phyloP scores from a whole-genome alignment of 2,113 vertebrate genomes.

The Muscicapa adusta region DNA sequence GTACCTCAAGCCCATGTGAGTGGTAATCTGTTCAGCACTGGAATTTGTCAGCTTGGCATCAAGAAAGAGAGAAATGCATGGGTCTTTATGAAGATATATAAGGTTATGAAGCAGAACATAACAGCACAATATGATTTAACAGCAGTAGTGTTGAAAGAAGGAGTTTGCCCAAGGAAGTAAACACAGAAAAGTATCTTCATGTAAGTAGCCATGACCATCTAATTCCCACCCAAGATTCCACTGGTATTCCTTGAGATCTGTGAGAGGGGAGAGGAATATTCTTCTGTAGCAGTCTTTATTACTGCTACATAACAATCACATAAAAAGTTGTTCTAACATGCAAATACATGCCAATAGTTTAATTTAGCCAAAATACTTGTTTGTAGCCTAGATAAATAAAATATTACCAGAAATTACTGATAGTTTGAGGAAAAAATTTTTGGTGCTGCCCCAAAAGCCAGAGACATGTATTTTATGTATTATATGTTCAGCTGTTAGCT shows the following conservation, averaged over 20 bases:
- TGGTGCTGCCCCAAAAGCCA: background rate
- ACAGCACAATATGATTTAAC: background rate
- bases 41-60: background rate
- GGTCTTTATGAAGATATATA: background rate
- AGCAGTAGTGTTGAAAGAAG: background rate
- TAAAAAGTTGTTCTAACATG: background rate
- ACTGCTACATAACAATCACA: background rate
- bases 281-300: background rate
- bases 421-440: background rate
- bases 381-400: background rate
- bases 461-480: background rate
- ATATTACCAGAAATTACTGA: background rate
- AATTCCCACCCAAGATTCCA: background rate
- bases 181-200: background rate
- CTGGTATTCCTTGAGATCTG: background rate
- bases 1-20: background rate
- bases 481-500: background rate
- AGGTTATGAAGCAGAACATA: background rate
- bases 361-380: background rate
- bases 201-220: background rate
- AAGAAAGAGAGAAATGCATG: background rate
- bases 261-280: background rate
- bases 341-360: background rate
- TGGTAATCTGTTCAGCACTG: background rate
- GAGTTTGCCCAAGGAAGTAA: background rate